Evolutionary conservation across 2,113 vertebrate genomes (phyloP).

Genomic region (Tinamus guttatus): DNA sequence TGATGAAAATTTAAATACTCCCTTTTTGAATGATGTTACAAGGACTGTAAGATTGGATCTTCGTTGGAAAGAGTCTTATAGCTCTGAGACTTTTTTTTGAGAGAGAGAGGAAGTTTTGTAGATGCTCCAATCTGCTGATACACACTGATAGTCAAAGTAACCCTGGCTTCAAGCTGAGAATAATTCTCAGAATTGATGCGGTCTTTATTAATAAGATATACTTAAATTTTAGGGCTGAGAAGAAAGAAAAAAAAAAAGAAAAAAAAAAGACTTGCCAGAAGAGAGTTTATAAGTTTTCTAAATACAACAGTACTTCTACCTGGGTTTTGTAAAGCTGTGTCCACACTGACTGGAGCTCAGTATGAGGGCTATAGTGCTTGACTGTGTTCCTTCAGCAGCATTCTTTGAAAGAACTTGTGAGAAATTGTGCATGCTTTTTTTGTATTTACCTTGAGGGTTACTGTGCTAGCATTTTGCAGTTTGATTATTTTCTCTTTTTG

Average conservation of each 20-base stretch:
- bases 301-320: not conserved
- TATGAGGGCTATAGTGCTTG: not conserved
- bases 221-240: not conserved
- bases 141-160: not conserved
- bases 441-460: not conserved
- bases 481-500: constrained; percentile 2
- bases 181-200: not conserved
- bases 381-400: not conserved
- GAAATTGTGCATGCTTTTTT: not conserved
- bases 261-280: not conserved
- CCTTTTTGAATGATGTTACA: not conserved
- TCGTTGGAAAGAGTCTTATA: not conserved
- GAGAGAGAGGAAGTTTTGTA: not conserved
- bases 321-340: not conserved
- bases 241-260: not conserved
- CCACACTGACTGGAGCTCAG: not conserved
- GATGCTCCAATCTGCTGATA: not conserved
- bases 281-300: not conserved
- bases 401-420: not conserved
- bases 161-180: not conserved
- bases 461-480: not conserved
- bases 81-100: not conserved
- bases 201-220: not conserved
- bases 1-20: not conserved
- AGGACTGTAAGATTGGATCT: not conserved